phyloP scores from a whole-genome alignment of 1,140 invertebrate species.

The Cotesia chilonis region DNA sequence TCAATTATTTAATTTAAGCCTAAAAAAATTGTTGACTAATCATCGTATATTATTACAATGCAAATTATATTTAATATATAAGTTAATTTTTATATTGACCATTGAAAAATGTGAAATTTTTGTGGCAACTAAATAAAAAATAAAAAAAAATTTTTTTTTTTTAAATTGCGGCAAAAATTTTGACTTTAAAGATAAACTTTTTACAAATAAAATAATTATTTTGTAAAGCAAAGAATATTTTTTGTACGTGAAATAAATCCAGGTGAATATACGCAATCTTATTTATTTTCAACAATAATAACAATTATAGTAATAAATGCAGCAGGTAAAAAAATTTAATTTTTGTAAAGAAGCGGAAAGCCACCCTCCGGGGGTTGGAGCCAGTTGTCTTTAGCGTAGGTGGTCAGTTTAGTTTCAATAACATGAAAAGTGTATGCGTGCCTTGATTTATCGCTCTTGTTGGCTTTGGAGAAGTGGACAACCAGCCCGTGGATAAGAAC shows the following conservation, averaged over 20 bases:
- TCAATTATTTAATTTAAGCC: too few species aligned
- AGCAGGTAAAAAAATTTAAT: constrained; percentile 44
- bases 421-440: constrained; percentile 97
- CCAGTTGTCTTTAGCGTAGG: constrained; percentile 89
- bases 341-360: constrained; percentile 72
- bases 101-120: too few species aligned
- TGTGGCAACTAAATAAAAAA: too few species aligned
- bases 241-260: constrained; percentile 14
- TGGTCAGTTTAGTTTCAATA: constrained; percentile 79
- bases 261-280: neutral
- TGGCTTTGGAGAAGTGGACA: constrained; percentile 90
- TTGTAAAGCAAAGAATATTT: neutral
- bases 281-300: constrained; percentile 9
- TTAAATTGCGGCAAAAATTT: too few species aligned
- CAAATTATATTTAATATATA: neutral
- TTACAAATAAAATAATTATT: too few species aligned
- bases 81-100: too few species aligned
- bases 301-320: constrained; percentile 2
- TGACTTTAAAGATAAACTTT: too few species aligned
- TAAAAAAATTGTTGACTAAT: too few species aligned
- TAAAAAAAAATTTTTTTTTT: too few species aligned
- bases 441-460: constrained; percentile 83
- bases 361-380: constrained; percentile 73
- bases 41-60: neutral
- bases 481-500: constrained; percentile 93